Base-by-base conservation (phyloP, 2,113 vertebrate species). In the Mormoops blainvillei region DNA sequence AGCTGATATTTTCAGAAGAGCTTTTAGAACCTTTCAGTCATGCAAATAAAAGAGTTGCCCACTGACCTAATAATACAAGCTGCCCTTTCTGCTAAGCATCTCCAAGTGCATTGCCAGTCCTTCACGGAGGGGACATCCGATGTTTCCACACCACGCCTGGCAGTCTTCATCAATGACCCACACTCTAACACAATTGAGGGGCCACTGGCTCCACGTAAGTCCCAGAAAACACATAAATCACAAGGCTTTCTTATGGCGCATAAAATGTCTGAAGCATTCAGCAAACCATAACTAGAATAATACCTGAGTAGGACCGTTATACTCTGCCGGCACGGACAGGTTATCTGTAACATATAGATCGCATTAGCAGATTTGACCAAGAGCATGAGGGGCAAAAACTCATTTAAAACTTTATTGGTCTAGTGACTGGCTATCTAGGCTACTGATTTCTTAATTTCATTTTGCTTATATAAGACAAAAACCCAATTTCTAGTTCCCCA, bases 401-500 rank as follows among this genome's bases (percentile, higher is more conserved):
- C 24, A 85, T 45, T 80, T 56, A 67, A 90, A 80, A 48, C 93
- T 11, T 76, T 81, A 48, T 76, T 78, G 14, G 14, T 61, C n/a
- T 82, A 36, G 26, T 71, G 15, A 71, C 26, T 94, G 67, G 41
- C 48, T 73, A 20, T 54, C 71, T 71, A 13, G 43, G 24, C 12
- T 89, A 31, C 36, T 52, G 28, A 4, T 83, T 86, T 88, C 54
- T 86, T 88, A 74, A 85, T 88, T 96, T 95, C 24, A 22, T 91
- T 92, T 96, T 87, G 1, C 38, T 92, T 50, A 50, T 67, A 14
- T 68, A 56, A 89, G 56, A 78, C 80, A 58, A 92, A 78, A 76
- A 63, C 7, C 1, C 14, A 61, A 26, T 63, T 89, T 89, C 87
- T 22, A 33, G 14, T 92, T 91, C 58, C 45, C 31, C 13, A 43